Base-by-base conservation (phyloP, 2,113 vertebrate species). In the Cryptomyrus ogoouensis region DNA sequence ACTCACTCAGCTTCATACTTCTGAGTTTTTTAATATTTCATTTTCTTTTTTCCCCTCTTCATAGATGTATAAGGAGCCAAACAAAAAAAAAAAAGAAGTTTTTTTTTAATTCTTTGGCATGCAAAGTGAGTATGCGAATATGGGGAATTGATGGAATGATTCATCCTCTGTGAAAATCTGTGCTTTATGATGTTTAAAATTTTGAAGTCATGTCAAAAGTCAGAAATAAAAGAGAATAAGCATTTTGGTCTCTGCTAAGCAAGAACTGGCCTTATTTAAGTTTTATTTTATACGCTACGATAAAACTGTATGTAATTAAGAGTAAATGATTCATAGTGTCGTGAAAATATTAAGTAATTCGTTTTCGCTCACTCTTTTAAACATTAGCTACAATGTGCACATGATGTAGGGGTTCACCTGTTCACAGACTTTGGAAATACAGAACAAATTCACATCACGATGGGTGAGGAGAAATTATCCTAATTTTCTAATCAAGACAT, bases 401-500 rank as follows among this genome's bases (percentile, higher is more conserved):
- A 87, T 42, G 31, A 87, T 27, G 56, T 52, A 70, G 58, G 62
- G 19, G 56, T 50, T 87, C 89, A 77, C 84, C 89, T 88, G 85
- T 80, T 83, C 58, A 19, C 27, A 50, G 19, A 88, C 27, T 46
- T 88, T 31, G 83, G 70, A 87, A 91, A 90, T 88, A 86, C 83
- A 42, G 93, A 93, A 94, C 92, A 94, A 94, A 94, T 93, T 95
- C 91, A 92, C 93, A 94, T 94, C 93, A 94, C 92, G 92, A 93
- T 91, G 93, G 93, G 92, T 94, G 93, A 92, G 88, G 94, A 92
- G 91, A 85, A 92, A 92, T 91, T 89, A 94, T 93, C 94, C 93
- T 92, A 94, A 92, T 94, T 93, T 89, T 91, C 92, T 94, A 94
- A 95, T 94, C 93, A 94, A 95, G 93, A 97, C 97, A 46, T 99